Evolutionary conservation across 2,797 vertebrate species (phyloP), one percentile per base, ranked within the genome.

Genomic region (Sarcophilus harrisii): DNA sequence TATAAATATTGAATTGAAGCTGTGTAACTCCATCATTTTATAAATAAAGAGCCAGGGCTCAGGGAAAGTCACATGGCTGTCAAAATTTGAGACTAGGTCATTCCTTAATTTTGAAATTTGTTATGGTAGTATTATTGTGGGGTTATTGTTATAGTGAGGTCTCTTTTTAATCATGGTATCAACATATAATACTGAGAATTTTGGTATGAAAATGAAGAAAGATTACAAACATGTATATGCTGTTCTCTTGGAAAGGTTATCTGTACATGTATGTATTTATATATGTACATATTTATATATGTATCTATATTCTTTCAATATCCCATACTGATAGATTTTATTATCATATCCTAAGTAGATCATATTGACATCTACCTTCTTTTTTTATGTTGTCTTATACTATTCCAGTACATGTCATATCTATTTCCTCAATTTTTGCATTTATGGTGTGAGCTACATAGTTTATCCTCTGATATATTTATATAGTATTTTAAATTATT

Each of bases 191-290:
- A 87, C 91, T 95, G 45, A 92, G 66, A 91, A 66, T 93, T 89
- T 91, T 93, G 87, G 57, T 32, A 95, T 91, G 92, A 91, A 91
- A 94, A 90, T 93, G 73, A 92, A 91, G 38, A 60, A 3, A 91
- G 58, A 52, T 55, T 93, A 57, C 45, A 49, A 49, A 58, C 91
- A 54, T 90, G 30, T 60, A 21, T 89, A 29, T 66, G 66, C 66
- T 45, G 21, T 90, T 32, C 93, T 96, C 90, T n/a, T 93, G 58
- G 90, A 94, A 90, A 92, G 93, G 18, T 91, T 91, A 21, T 73
- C 5, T 38, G 5, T 73, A 16, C n/a, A 4, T 62, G 1, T 66
- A 5, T 13, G 30, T 14, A 66, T n/a, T n/a, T n/a, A n/a, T n/a
- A n/a, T n/a, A n/a, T n/a, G 52, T 8, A 52, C 4, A 52, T 52